phyloP scores from a whole-genome alignment of 1,140 invertebrate genomes.

The Nymphalis io region DNA sequence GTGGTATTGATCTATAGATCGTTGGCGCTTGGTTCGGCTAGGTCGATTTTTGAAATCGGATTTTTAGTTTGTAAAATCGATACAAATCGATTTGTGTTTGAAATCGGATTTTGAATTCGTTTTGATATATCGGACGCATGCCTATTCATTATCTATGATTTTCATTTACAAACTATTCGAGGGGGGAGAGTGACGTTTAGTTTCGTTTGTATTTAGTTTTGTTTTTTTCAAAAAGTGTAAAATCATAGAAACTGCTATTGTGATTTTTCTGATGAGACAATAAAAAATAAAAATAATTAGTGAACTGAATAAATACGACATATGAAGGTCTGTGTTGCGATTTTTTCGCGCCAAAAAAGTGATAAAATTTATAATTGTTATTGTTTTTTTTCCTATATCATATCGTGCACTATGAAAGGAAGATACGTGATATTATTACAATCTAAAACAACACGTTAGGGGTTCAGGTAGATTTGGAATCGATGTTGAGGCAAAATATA shows the following conservation, averaged over 20 bases:
- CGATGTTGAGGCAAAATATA: constrained; percentile 46
- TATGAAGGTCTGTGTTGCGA: not conserved
- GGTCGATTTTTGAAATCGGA: too few species aligned
- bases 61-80: too few species aligned
- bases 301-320: not conserved
- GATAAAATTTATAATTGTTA: not conserved
- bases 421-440: not conserved
- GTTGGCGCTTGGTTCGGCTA: too few species aligned
- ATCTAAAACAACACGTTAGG: constrained; percentile 13
- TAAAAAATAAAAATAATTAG: not conserved
- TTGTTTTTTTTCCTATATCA: constrained; percentile 4
- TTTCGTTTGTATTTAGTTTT: constrained; percentile 13
- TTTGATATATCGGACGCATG: too few species aligned
- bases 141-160: constrained; percentile 4
- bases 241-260: not conserved
- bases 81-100: too few species aligned
- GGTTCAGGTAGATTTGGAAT: constrained; percentile 35
- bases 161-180: constrained; percentile 29
- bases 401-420: constrained; percentile 2
- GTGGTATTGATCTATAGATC: too few species aligned
- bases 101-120: too few species aligned
- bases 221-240: not conserved
- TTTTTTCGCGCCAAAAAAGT: constrained; percentile 17
- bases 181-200: constrained; percentile 22
- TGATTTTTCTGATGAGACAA: not conserved